Evolutionary conservation across 2,113 vertebrate species (phyloP).

Genomic region (Pollachius pollachius): DNA sequence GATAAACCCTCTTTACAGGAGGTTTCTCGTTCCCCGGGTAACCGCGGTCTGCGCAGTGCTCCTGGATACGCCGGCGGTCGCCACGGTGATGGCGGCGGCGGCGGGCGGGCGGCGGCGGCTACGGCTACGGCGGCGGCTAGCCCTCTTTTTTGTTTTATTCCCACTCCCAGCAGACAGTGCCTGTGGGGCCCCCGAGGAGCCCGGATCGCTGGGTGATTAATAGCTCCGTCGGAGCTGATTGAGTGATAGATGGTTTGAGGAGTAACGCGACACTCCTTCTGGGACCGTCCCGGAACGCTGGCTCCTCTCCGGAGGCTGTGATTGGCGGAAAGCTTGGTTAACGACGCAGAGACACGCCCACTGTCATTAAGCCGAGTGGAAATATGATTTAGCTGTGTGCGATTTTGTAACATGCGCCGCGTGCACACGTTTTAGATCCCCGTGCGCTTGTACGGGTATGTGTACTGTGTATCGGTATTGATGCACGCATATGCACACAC

Average conservation of each 20-base stretch:
- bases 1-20: constrained; percentile 71
- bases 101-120: no score
- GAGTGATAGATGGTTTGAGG: constrained; percentile 60
- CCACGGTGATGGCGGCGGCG: no score
- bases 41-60: constrained; percentile 54
- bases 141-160: constrained; percentile 45
- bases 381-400: no score
- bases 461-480: no score
- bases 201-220: constrained; percentile 61
- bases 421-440: no score
- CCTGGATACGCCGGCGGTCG: constrained; percentile 44
- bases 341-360: not conserved
- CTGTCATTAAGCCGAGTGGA: no score
- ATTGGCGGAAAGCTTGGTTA: constrained; percentile 47
- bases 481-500: no score
- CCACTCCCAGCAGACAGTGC: constrained; percentile 49
- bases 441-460: no score
- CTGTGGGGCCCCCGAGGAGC: constrained; percentile 23
- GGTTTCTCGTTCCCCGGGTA: constrained; percentile 62
- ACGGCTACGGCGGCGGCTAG: no score
- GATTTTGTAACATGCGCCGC: no score
- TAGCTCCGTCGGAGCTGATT: constrained; percentile 58
- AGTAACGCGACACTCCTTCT: constrained; percentile 41
- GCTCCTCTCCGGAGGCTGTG: constrained; percentile 28
- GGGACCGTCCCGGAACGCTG: constrained; percentile 42